Evolutionary conservation across 2,113 vertebrate genomes (phyloP), one percentile per base, ranked within the genome.

Genomic region (Globicephala melas): DNA sequence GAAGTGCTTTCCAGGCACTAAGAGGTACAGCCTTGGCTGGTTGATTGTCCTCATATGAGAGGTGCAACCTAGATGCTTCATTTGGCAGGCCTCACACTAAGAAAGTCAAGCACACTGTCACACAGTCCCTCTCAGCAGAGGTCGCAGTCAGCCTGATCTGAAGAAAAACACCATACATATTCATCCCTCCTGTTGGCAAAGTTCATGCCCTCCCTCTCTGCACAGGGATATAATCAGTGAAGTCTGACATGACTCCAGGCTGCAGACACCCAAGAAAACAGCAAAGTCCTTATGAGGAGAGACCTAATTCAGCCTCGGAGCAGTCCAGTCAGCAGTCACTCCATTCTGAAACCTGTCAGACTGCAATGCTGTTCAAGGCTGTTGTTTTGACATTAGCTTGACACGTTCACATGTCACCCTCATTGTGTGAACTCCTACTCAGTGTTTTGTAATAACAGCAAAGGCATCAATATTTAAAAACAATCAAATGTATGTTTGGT

Each of bases 401-500:
- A 98, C 98, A 98, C 97, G 89, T 99, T 98, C 97, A 96, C 97
- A 98, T 98, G 98, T 97, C 97, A 77, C 97, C 98, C 98, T 98
- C 88, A 97, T 97, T 98, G 98, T 98, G 98, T 99, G 98, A 99
- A 98, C 98, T 98, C 98, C 98, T 99, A 98, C 98, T 98, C 98
- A 97, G 96, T 98, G 97, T 98, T 99, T 98, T 98, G 98, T 95
- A 91, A 98, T 98, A 98, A 98, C 98, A 98, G 98, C 97, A 98
- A 98, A 98, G 98, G 95, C 98, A 98, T 98, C 98, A 98, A 98
- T 99, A 99, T 98, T 99, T 98, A 83, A 98, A 99, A 98, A 98
- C 98, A 99, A 98, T 98, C 97, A 98, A 97, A 98, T 97, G 92
- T 97, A 98, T 97, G 97, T 97, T 97, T 97, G 97, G 96, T 97